Percentiles rank a stretch among this genome's conserved stretches.
Conservation (phyloP, 2,113 vertebrate genomes). For the Coturnix japonica region DNA sequence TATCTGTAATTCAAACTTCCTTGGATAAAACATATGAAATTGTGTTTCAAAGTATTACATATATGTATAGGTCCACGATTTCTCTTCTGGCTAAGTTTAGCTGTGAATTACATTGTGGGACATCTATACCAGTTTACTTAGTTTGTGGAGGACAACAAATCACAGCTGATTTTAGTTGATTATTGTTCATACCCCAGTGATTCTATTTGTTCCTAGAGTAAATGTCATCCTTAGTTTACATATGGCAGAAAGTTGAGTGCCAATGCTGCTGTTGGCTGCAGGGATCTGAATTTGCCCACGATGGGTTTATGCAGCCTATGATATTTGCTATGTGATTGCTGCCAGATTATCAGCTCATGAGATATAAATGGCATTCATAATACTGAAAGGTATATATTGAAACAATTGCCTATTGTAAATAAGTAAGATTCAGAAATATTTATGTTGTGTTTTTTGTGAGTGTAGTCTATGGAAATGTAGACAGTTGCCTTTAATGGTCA, state of each 20-base stretch:
- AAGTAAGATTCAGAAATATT: neutral
- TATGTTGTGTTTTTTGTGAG: neutral
- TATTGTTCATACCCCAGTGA: neutral
- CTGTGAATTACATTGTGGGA: neutral
- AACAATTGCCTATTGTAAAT: neutral
- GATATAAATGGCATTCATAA: neutral
- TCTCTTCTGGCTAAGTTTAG: neutral
- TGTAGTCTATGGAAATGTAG: neutral
- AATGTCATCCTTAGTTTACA: neutral
- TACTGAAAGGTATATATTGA: neutral
- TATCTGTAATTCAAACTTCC: neutral
- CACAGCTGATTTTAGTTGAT: neutral
- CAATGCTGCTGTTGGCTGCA: fast-evolving
- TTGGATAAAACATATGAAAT: neutral
- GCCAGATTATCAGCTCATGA: neutral
- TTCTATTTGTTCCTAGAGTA: neutral
- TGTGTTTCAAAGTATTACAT: neutral
- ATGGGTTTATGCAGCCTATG: fast-evolving
- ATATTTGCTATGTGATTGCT: neutral
- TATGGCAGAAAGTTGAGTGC: neutral
- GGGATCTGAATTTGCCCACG: neutral
- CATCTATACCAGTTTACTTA: neutral
- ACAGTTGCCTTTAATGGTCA: neutral
- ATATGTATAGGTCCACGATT: neutral
- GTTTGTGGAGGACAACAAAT: neutral